A percentile compares a stretch with the other conserved stretches of the same genome.
Conservation (phyloP, 2,888 invertebrate genomes). For the Ornithoptera priamus region DNA sequence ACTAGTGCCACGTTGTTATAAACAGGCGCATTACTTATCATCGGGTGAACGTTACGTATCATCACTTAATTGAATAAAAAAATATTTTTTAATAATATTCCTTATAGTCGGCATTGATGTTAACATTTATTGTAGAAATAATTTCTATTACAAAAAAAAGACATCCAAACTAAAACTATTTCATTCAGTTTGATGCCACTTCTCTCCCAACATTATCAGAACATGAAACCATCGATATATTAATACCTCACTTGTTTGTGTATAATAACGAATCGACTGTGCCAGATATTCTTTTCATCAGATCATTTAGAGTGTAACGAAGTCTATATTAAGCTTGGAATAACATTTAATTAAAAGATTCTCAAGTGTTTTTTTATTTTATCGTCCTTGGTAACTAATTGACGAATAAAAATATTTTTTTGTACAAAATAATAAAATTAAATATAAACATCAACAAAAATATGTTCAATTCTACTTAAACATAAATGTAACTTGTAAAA, state of each 20-base stretch:
- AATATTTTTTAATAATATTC: not conserved
- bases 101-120: not conserved
- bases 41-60: no score
- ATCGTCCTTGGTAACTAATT: not conserved
- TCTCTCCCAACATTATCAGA: not conserved
- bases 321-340: slow-evolving; percentile 29
- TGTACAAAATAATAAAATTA: no score
- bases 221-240: slow-evolving; percentile 26
- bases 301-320: slow-evolving; percentile 46
- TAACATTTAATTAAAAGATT: slow-evolving; percentile 1
- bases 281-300: slow-evolving; percentile 43
- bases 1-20: no score
- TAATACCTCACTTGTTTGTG: slow-evolving; percentile 39
- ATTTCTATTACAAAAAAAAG: not conserved
- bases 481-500: not conserved
- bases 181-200: not conserved
- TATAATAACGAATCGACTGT: slow-evolving; percentile 33
- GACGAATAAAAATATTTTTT: no score
- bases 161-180: not conserved
- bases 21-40: no score
- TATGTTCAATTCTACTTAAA: no score
- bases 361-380: not conserved
- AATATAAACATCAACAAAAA: no score
- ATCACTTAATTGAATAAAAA: no score
- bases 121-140: no score